Evolutionary conservation across 1,140 invertebrate species (phyloP).

Genomic region (Frieseomelitta varia): DNA sequence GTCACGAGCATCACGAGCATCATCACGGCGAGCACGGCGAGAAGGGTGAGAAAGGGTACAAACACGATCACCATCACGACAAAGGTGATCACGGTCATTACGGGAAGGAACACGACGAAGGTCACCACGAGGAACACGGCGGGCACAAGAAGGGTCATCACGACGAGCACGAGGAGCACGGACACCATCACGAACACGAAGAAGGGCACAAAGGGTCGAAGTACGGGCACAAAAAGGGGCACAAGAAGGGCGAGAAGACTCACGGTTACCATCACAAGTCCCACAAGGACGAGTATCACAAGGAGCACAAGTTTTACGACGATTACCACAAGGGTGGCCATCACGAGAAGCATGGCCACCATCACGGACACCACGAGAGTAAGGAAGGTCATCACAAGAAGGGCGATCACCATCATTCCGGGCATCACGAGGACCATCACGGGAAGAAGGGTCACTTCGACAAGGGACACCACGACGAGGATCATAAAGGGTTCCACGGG

Average conservation of each 20-base stretch:
- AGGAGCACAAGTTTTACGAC: slow-evolving; percentile 92
- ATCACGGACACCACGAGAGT: slow-evolving; percentile 87
- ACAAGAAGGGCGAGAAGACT: slow-evolving; percentile 88
- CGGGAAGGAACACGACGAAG: slow-evolving; percentile 78
- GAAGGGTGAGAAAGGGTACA: slow-evolving; percentile 87
- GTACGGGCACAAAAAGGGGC: slow-evolving; percentile 89
- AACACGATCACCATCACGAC: slow-evolving; percentile 86
- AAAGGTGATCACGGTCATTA: slow-evolving; percentile 87
- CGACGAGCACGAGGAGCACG: slow-evolving; percentile 86
- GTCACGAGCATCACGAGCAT: slow-evolving; percentile 85
- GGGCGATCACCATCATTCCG: slow-evolving; percentile 87
- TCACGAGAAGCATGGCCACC: slow-evolving; percentile 86
- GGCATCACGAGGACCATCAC: slow-evolving; percentile 87
- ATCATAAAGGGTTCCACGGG: slow-evolving; percentile 89
- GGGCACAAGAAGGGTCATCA: slow-evolving; percentile 90
- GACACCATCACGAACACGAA: slow-evolving; percentile 88
- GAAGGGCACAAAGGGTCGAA: slow-evolving; percentile 90
- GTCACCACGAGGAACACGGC: slow-evolving; percentile 87
- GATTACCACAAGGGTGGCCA: slow-evolving; percentile 90
- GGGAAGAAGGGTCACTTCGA: slow-evolving; percentile 89
- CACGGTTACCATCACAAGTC: slow-evolving; percentile 90
- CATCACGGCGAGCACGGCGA: slow-evolving; percentile 86
- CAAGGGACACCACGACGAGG: slow-evolving; percentile 90
- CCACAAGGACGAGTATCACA: slow-evolving; percentile 92
- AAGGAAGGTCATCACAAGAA: slow-evolving; percentile 89